A percentile compares a stretch with the other conserved stretches of the same genome.
Evolutionary conservation across 1,140 invertebrate genomes (phyloP).

Genomic region (Tyrophagus putrescentiae): DNA sequence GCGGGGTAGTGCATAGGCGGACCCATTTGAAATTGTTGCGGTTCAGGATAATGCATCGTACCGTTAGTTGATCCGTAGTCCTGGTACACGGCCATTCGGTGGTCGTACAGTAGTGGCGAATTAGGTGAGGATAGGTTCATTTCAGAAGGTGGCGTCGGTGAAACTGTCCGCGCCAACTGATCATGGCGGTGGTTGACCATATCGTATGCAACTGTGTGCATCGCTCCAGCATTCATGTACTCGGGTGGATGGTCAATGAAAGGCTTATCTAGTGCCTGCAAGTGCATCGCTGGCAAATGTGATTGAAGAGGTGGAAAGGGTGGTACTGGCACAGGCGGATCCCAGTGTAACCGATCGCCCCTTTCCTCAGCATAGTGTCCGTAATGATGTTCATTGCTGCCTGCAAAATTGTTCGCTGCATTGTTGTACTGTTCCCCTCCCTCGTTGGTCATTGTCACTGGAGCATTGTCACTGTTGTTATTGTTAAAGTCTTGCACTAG

Average conservation of each 20-base stretch:
- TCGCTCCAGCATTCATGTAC: neutral
- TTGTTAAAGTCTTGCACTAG: neutral
- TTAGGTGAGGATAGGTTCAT: neutral
- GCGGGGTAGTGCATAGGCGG: neutral
- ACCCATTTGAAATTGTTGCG: no score
- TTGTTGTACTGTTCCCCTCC: no score
- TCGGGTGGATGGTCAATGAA: neutral
- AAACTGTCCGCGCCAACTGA: neutral
- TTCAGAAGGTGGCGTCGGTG: neutral
- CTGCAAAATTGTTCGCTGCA: no score
- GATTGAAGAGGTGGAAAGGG: no score
- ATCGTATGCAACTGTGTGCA: neutral
- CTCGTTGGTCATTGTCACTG: no score
- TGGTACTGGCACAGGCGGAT: no score
- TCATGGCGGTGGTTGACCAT: neutral
- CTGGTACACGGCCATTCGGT: neutral
- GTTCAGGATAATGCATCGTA: neutral
- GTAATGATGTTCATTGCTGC: no score
- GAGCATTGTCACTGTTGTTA: neutral
- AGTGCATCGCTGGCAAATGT: no score
- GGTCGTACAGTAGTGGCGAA: conserved; percentile 2
- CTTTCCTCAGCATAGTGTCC: no score
- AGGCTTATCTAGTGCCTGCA: no score
- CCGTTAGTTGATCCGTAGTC: neutral
- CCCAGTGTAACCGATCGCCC: no score